Percentiles rank a stretch among this genome's conserved stretches.
phyloP scores from a whole-genome alignment of 2,888 invertebrate species.

The Amblyjoppa fuscipennis region DNA sequence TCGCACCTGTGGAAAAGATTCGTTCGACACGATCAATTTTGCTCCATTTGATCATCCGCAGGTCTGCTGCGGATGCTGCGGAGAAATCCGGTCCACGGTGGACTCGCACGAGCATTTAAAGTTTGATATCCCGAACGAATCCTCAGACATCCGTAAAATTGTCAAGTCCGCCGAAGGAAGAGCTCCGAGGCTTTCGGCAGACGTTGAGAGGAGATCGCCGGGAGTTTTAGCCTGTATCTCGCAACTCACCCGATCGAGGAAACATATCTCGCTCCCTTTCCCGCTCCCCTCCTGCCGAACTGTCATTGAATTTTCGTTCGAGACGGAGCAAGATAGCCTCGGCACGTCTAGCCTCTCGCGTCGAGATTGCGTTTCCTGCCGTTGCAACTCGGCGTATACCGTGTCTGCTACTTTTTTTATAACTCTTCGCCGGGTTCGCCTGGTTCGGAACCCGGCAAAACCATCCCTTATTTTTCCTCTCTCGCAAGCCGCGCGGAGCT shows the following conservation, averaged over 20 bases:
- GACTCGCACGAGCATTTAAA: neutral
- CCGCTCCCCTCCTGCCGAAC: slow-evolving; percentile 26
- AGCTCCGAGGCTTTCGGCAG: slow-evolving; percentile 45
- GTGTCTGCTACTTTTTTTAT: slow-evolving; percentile 64
- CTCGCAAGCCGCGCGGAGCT: neutral
- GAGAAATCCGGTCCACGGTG: neutral
- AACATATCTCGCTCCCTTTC: slow-evolving; percentile 56
- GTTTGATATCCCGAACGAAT: slow-evolving; percentile 14
- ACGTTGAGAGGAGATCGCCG: slow-evolving; percentile 33
- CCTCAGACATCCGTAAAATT: neutral
- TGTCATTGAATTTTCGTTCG: slow-evolving; percentile 68
- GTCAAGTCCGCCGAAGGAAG: neutral
- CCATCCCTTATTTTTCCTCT: slow-evolving; percentile 68
- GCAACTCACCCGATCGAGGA: slow-evolving; percentile 43
- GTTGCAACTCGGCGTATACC: slow-evolving; percentile 40
- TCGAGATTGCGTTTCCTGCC: slow-evolving; percentile 68
- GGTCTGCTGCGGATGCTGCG: neutral
- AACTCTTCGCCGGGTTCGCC: slow-evolving; percentile 37
- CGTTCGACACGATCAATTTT: neutral
- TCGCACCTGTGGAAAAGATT: neutral
- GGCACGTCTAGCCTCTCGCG: slow-evolving; percentile 49
- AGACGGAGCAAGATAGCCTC: slow-evolving; percentile 42
- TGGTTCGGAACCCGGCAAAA: slow-evolving; percentile 36
- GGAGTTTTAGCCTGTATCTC: slow-evolving; percentile 35
- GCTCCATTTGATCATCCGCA: neutral